Conservation (phyloP, 1,140 invertebrate genomes). For the Drosophila equinoxialis region DNA sequence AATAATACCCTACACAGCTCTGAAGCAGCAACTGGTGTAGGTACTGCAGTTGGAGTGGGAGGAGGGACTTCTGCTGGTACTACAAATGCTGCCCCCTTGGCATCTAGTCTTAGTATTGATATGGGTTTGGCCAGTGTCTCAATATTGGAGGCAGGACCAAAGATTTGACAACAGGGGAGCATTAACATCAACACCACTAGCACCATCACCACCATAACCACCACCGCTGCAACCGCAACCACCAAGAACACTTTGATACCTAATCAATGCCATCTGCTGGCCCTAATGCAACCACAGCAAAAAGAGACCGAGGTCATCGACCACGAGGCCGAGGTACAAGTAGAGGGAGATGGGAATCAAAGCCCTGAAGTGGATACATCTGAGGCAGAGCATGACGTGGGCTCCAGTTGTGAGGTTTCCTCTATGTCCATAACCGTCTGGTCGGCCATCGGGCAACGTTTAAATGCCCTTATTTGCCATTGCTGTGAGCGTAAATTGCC, state of each 20-base stretch:
- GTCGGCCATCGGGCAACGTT: constrained; percentile 75
- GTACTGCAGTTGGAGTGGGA: constrained; percentile 27
- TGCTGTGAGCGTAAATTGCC: constrained; percentile 82
- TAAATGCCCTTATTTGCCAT: constrained; percentile 81
- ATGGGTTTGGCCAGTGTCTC: constrained; percentile 68
- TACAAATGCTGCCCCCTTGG: constrained; percentile 19
- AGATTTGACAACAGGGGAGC: constrained; percentile 82
- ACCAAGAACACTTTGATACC: constrained; percentile 62
- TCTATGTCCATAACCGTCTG: constrained; percentile 79
- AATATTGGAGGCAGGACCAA: constrained; percentile 63
- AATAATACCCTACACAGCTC: constrained; percentile 74
- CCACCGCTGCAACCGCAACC: background rate
- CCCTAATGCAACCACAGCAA: constrained; percentile 36
- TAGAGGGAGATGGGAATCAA: no score
- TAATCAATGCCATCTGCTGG: constrained; percentile 56
- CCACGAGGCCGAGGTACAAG: constrained; percentile 5
- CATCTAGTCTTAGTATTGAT: constrained; percentile 62
- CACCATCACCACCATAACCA: background rate
- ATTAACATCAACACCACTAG: constrained; percentile 47
- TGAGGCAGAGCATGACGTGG: constrained; percentile 42
- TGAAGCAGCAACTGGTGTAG: constrained; percentile 12
- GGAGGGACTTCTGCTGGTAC: constrained; percentile 21
- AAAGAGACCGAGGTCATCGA: background rate
- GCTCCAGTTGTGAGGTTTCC: constrained; percentile 76
- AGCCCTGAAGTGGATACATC: background rate